A percentile compares a stretch with the other conserved stretches of the same genome.
These are phyloP conservation scores for Eupithecia tripunctaria DNA, from an alignment of 2,888 invertebrate genomes.

Conservation along the genomic window DNA sequence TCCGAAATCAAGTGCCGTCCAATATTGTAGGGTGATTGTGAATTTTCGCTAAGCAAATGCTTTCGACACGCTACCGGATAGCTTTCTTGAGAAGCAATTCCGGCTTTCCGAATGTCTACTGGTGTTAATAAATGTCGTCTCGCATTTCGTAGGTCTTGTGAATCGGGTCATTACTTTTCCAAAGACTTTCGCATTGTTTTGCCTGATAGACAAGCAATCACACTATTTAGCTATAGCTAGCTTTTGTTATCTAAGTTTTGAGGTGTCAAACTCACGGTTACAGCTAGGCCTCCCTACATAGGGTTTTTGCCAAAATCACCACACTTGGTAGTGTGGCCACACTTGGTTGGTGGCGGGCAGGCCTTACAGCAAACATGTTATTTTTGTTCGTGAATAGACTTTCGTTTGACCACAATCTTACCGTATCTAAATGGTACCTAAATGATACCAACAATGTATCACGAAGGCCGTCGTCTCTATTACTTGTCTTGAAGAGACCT, in stretches of 20 bases:
- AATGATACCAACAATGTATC: too few relatives aligned
- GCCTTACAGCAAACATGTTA: too few relatives aligned
- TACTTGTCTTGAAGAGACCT: too few relatives aligned
- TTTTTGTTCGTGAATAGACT: too few relatives aligned
- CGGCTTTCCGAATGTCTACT: conserved; percentile 54
- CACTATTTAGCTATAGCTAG: neutral
- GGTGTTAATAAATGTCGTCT: conserved; percentile 60
- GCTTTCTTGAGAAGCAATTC: conserved; percentile 76
- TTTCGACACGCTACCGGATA: conserved; percentile 75
- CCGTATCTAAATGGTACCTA: too few relatives aligned
- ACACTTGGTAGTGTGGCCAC: too few relatives aligned
- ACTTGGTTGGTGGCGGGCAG: too few relatives aligned
- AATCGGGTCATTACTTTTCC: conserved; percentile 64
- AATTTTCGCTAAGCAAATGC: conserved; percentile 79
- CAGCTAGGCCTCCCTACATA: neutral
- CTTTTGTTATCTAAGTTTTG: neutral
- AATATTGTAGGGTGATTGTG: conserved; percentile 74
- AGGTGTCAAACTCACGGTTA: neutral
- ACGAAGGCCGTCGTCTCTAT: too few relatives aligned
- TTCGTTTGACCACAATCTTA: too few relatives aligned
- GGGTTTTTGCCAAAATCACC: neutral
- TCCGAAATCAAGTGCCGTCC: conserved; percentile 68
- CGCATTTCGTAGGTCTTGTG: conserved; percentile 66
- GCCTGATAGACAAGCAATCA: neutral
- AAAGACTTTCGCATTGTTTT: conserved; percentile 6